Conservation (phyloP, 2,888 invertebrate genomes). For the Trichopria drosophilae region DNA sequence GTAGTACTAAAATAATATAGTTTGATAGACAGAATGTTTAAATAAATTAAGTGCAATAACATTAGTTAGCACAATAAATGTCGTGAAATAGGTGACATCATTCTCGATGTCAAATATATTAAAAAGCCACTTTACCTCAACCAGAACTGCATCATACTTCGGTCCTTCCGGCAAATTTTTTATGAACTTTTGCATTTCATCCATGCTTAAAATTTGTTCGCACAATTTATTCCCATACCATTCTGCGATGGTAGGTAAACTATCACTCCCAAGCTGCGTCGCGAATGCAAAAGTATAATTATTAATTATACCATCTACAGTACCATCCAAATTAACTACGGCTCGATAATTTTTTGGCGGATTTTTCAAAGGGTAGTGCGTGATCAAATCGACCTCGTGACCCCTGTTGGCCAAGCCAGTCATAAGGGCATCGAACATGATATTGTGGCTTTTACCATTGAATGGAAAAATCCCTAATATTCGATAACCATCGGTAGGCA, state of each 20-base stretch:
- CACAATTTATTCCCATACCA: constrained; percentile 34
- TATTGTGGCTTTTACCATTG: constrained; percentile 58
- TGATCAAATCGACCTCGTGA: constrained; percentile 55
- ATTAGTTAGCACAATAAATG: too few species aligned
- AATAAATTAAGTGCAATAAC: too few species aligned
- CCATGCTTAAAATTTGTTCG: constrained; percentile 33
- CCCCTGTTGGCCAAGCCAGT: constrained; percentile 55
- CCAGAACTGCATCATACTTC: constrained; percentile 38
- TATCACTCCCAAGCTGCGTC: neutral
- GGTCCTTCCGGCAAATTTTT: constrained; percentile 38
- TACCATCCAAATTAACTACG: constrained; percentile 42
- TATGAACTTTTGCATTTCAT: constrained; percentile 34
- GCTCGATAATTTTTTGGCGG: constrained; percentile 49
- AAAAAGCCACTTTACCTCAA: constrained; percentile 30
- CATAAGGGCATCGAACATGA: constrained; percentile 56
- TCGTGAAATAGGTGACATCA: too few species aligned
- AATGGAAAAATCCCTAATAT: constrained; percentile 58
- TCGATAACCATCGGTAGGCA: too few species aligned
- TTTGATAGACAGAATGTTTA: too few species aligned
- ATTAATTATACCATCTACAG: constrained; percentile 20
- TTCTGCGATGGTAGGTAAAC: constrained; percentile 22
- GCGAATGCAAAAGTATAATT: too few species aligned
- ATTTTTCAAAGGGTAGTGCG: constrained; percentile 49
- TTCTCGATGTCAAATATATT: too few species aligned
- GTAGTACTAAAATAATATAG: too few species aligned